Conservation (phyloP, 2,113 vertebrate genomes). For the Lepisosteus oculatus region DNA sequence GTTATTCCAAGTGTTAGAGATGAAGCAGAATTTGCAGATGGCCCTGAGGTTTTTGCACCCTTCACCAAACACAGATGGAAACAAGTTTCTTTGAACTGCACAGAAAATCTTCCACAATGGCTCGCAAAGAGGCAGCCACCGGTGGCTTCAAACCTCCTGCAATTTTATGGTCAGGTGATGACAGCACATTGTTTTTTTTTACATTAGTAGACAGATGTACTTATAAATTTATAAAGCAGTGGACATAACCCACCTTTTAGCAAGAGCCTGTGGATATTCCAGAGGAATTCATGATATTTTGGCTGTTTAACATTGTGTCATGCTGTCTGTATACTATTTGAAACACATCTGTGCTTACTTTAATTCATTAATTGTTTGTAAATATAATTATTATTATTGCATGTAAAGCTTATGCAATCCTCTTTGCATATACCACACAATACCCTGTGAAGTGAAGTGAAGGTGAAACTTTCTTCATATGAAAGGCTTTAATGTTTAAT, state of each 20-base stretch:
- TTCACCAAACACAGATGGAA: conserved; percentile 84
- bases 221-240: conserved; percentile 12
- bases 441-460: too few species aligned
- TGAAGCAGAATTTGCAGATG: conserved; percentile 93
- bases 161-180: conserved; percentile 70
- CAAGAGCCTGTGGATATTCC: not conserved
- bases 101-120: conserved; percentile 73
- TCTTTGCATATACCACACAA: too few species aligned
- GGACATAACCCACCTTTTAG: not conserved
- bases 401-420: too few species aligned
- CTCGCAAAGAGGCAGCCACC: conserved; percentile 63
- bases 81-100: conserved; percentile 76
- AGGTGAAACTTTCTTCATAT: too few species aligned
- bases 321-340: too few species aligned
- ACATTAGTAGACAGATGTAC: conserved; percentile 17
- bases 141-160: conserved; percentile 64
- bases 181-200: conserved; percentile 48
- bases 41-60: conserved; percentile 78
- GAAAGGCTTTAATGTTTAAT: too few species aligned
- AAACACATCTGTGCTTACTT: too few species aligned
- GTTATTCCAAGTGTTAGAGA: conserved; percentile 94
- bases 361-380: too few species aligned
- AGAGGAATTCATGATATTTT: too few species aligned
- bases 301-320: too few species aligned
- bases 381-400: too few species aligned